Evolutionary conservation across 2,113 vertebrate species (phyloP).

Genomic region (Platysternon megacephalum): DNA sequence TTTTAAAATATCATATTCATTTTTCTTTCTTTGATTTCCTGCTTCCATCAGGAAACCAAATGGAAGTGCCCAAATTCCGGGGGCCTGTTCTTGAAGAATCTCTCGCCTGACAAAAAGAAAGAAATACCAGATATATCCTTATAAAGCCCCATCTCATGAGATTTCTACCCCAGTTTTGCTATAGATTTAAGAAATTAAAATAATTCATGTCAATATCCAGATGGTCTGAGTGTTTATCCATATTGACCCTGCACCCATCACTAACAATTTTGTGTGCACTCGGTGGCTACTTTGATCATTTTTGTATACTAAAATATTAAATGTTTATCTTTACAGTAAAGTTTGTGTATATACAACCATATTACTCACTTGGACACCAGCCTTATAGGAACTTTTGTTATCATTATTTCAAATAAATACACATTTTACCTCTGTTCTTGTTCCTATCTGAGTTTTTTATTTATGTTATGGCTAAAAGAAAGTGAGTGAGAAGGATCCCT

Average conservation of each 20-base stretch:
- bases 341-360: not conserved
- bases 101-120: too few relatives aligned
- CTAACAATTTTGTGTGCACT: not conserved
- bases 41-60: too few relatives aligned
- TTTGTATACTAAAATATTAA: not conserved
- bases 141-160: not conserved
- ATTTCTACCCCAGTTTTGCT: not conserved
- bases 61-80: too few relatives aligned
- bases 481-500: not conserved
- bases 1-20: too few relatives aligned
- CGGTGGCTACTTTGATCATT: not conserved
- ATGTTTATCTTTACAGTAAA: not conserved
- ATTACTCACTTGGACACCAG: not conserved
- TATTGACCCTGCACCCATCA: not conserved
- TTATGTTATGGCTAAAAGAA: not conserved
- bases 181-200: not conserved
- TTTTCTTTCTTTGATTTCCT: too few relatives aligned
- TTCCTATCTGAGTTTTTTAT: not conserved
- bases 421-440: not conserved
- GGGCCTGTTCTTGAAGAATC: too few relatives aligned
- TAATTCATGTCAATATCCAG: too few relatives aligned
- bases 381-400: fast-evolving
- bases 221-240: too few relatives aligned
- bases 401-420: not conserved
- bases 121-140: not conserved